A percentile compares a stretch with the other conserved stretches of the same genome.
These are phyloP conservation scores for Scaptomyza reducta DNA, from an alignment of 2,888 invertebrate species.

Conservation along the genomic window DNA sequence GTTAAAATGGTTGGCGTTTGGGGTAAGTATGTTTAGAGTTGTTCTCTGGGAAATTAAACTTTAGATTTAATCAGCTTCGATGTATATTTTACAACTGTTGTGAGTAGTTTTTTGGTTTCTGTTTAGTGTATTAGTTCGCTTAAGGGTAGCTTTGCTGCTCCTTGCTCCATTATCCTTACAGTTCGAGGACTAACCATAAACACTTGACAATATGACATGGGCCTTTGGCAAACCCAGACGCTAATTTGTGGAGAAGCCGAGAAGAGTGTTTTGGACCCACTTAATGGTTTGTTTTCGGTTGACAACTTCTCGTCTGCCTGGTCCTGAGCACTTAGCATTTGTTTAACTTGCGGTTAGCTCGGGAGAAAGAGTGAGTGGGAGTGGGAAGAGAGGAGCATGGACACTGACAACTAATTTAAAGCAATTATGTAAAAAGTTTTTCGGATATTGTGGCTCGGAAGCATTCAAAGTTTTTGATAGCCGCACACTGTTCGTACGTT, in stretches of 20 bases:
- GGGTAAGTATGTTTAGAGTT: background rate
- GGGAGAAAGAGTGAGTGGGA: conserved; percentile 4
- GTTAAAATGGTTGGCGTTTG: background rate
- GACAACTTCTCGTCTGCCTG: conserved; percentile 67
- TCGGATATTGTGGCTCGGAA: conserved; percentile 37
- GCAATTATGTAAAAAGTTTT: conserved; percentile 79
- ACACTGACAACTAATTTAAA: conserved; percentile 81
- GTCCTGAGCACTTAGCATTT: conserved; percentile 62
- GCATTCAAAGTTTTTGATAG: conserved; percentile 58
- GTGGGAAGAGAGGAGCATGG: conserved; percentile 16
- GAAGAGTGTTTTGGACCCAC: conserved; percentile 70
- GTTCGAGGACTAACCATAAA: conserved; percentile 50
- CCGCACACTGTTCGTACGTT: conserved; percentile 60
- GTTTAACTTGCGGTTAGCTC: conserved; percentile 63
- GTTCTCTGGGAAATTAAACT: too few relatives aligned
- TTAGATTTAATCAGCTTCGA: too few relatives aligned
- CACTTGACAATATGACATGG: conserved; percentile 71
- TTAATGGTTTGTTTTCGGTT: conserved; percentile 81
- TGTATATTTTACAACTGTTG: background rate
- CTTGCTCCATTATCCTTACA: background rate
- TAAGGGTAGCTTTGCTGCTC: conserved; percentile 36
- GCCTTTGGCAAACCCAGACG: conserved; percentile 33
- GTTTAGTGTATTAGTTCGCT: background rate
- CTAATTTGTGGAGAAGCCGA: conserved; percentile 63
- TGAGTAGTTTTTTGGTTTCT: background rate